Base-by-base conservation (phyloP, 2,888 invertebrate species). In the Drosophila paracracens region DNA sequence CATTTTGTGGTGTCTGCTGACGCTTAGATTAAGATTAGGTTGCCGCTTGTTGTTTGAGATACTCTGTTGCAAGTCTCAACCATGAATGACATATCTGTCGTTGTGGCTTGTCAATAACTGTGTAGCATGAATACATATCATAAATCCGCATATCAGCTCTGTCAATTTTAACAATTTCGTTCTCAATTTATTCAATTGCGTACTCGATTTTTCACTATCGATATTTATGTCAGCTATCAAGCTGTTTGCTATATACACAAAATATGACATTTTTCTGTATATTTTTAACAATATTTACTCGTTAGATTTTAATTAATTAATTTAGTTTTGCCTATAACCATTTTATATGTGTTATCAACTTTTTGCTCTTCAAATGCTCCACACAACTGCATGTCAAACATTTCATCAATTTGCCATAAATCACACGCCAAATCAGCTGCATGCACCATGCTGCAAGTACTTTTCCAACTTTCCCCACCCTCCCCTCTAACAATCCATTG, bases 1-100 rank as follows among this genome's bases (percentile, higher is more conserved):
- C 21, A 18, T 51, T 43, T 21, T 65, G 48, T 65, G 38, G 21
- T 62, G 54, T 67, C 67, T 57, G 71, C 66, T 54, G 88, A 83
- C 83, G 89, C 83, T 83, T 77, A 83, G 83, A 87, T 83, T 83
- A 89, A 83, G 83, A 83, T 83, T 83, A 87, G 78, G 81, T 46
- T 64, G 69, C 72, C 70, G 70, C 70, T 54, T 40, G 67, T 67
- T 46, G 7, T 18, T 54, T 58, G 27, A 48, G 51, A n/a, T n/a
- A 48, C 59, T 29, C 48, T 61, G 73, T 79, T 65, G 63, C 77
- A 75, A 63, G 80, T 66, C 56, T 21, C 25, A 40, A 40, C 25
- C 43, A 8, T 35, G 53, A 43, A 25, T 76, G 70, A 59, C 76
- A 69, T 80, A 61, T 75, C 76, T 76, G 43, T 56, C 40, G 48